Base-by-base conservation (phyloP, 2,113 vertebrate species). In the Perca fluviatilis region DNA sequence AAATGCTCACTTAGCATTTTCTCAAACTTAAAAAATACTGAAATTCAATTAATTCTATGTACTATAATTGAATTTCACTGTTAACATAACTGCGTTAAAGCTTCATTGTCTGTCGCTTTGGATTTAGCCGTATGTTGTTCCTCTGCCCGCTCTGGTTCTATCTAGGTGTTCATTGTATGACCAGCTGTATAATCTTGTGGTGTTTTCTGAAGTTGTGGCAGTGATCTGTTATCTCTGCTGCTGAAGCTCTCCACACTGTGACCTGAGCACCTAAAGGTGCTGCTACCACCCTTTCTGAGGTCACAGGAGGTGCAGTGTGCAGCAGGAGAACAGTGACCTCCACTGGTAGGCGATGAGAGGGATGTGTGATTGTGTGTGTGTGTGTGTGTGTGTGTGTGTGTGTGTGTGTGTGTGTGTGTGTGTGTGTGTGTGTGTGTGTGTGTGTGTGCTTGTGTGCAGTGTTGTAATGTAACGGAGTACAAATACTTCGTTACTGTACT, bases 271-370 rank as follows among this genome's bases (percentile, higher is more conserved):
- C 70, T 70, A 3, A 47, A 82, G 72, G 80, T 82, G 73, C 76
- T n/a, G 82, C 62, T 9, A 6, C 15, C 62, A 10, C 6, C 18
- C 14, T 40, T 2, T 7, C 61, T 7, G 15, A 70, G 80, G 73
- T 76, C 33, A 54, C 58, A 33, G 73, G 73, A 61, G 46, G 54
- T 66, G 77, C 70, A 60, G 23, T 6, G 57, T 67, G 70, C 83
- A 53, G 73, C 56, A 70, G 86, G 77, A 69, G 72, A 91, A 90
- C 80, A 82, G 86, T 25, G 90, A 88, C 94, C 91, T 92, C 94
- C 89, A 54, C 90, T 91, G 94, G 92, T 33, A 16, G 67, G 54
- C 50, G 18, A 18, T 11, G 60, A 79, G 30, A 69, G 50, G 21
- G 47, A 10, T 19, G 33, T 43, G 25, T 19, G 73, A 21, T 0